Evolutionary conservation across 2,113 vertebrate genomes (phyloP), one percentile per base, ranked within the genome.

Genomic region (Phyllopteryx taeniolatus): DNA sequence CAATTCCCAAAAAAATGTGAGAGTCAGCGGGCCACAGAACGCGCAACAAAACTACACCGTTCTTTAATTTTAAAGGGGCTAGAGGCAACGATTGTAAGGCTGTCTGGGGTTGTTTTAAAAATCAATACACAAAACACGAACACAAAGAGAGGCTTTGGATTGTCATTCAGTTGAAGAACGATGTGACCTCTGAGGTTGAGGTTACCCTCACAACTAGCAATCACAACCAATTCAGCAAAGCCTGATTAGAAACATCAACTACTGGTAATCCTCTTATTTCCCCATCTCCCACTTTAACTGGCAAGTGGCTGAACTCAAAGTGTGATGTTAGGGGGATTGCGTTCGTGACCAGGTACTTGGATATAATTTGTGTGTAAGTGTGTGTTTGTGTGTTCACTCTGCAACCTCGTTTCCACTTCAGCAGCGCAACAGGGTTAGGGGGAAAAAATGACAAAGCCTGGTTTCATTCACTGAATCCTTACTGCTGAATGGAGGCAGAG

Each of bases 231-330:
- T 80, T 71, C 70, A 74, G 44, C 71, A 22, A 56, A 2, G 5
- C 56, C 72, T 83, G 83, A 88, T 83, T 87, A 85, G 77, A 80
- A 81, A 76, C 76, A 70, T 80, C 35, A 73, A 72, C 71, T 67
- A 7, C 62, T 74, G 54, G 67, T 89, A 87, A 90, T 87, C 85
- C 76, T 78, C 79, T 85, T 67, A 88, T 85, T 89, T 88, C 33
- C 80, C 74, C 71, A 10, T 68, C 73, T 57, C 46, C 83, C 77
- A 83, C 85, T 87, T 81, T 51, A 74, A 67, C 65, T 49, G 22
- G 47, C 56, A 43, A 81, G 75, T 80, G 70, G 35, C 65, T 42
- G 20, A 62, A 61, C 68, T 71, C 79, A 60, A 83, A 79, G 75
- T 67, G 46, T 53, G 39, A 74, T 64, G 60, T 79, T 75, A 77